Evolutionary conservation across 2,797 vertebrate genomes (phyloP), one percentile per base, ranked within the genome.

Genomic region (Tympanoctomys barrerae): DNA sequence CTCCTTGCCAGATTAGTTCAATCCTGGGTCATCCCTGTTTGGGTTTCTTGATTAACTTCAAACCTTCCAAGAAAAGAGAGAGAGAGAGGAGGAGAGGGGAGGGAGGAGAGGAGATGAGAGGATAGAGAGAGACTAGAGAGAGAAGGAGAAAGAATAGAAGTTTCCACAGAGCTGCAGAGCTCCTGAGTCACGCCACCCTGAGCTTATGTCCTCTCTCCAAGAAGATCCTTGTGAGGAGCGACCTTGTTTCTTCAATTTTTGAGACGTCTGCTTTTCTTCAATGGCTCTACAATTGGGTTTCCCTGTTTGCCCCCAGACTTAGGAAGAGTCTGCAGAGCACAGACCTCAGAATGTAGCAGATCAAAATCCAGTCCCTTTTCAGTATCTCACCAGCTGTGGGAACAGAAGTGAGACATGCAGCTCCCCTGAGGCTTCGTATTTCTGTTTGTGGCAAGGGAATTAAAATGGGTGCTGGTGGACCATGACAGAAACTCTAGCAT

Each of bases 1-100:
- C 22, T 93, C 42, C 39, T 96, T 96, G 97, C 91, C 97, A 97
- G 97, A 71, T 91, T 97, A 78, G 97, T 97, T 97, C 95, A 98
- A 79, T 66, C 80, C 28, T 64, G 90, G 96, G 95, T 97, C 96
- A 97, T 31, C 75, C 33, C 54, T 89, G 85, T 97, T 94, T 94
- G 96, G 68, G 84, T 93, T 94, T 94, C 81, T 89, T 71, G 57
- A 82, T 94, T 90, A 93, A 93, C 82, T 92, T 68, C 13, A 22
- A 54, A 52, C n/a, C 39, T 93, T 61, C 90, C 85, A 83, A 77
- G 54, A 36, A 61, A 90, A 77, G 31, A 64, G 7, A 24, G 11
- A 39, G 49, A 70, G 61, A 26, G 61, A 24, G 22, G 4, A 4
- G 14, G 54, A 14, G 54, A 54, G 54, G 14, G 54, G 14, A 57